phyloP scores from a whole-genome alignment of 2,113 vertebrate genomes.

The Ariopsis seemanni region DNA sequence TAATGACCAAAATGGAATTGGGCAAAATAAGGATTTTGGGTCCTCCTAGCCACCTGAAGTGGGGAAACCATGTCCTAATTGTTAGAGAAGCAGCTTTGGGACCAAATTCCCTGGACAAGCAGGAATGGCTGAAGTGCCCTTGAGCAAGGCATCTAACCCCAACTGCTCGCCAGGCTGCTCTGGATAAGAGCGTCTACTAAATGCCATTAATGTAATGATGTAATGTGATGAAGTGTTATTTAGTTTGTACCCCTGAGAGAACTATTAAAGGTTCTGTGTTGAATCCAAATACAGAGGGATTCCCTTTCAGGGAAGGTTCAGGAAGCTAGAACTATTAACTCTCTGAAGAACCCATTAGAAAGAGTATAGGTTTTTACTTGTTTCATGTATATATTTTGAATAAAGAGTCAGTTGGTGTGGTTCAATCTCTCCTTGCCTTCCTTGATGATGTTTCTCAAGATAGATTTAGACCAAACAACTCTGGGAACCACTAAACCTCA shows the following conservation, averaged over 20 bases:
- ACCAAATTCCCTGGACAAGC: no score
- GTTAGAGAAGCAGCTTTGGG: no score
- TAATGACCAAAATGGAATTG: background rate
- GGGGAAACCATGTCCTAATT: no score
- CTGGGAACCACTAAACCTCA: background rate
- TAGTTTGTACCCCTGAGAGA: background rate
- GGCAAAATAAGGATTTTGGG: background rate
- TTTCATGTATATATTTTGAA: background rate
- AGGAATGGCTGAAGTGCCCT: no score
- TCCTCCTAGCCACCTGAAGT: background rate
- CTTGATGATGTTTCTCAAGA: constrained; percentile 8
- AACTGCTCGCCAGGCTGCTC: no score
- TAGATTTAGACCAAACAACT: constrained; percentile 17
- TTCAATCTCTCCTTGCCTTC: background rate
- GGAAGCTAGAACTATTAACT: background rate
- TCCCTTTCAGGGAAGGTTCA: background rate
- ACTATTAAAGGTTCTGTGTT: background rate
- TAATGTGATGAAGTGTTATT: background rate
- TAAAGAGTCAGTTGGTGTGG: background rate
- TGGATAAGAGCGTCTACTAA: no score
- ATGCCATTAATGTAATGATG: no score
- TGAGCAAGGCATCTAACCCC: no score
- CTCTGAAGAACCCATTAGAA: background rate
- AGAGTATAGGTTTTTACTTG: background rate
- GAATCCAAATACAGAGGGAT: background rate